Base-by-base conservation (phyloP, 2,113 vertebrate species). In the Halichoeres trimaculatus region DNA sequence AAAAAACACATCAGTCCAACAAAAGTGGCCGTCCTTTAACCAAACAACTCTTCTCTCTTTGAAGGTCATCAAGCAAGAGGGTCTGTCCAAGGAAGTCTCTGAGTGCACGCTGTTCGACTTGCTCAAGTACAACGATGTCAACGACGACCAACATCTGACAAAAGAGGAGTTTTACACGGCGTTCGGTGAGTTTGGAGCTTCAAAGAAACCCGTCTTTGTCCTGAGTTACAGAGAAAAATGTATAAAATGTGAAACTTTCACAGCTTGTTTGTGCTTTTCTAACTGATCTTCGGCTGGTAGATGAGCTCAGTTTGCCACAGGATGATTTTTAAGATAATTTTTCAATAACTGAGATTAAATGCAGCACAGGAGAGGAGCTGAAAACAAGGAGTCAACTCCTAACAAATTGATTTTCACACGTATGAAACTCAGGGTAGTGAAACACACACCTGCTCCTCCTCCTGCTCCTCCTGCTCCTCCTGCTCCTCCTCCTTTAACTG, bases 31-130 rank as follows among this genome's bases (percentile, higher is more conserved):
- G 4, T 19, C 52, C 20, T 68, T 34, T 76, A 57, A 84, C 50
- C 13, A 12, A 64, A 13, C 10, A 43, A 50, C 16, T 12, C 10
- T 71, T 3, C 35, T 10, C 58, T 80, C 92, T 2, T 92, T 84
- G 55, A 92, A 99, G 98, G 96, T 98, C 66, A 96, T 98, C 93
- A 98, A 97, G 89, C 94, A 94, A 71, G 95, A 98, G 76, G 95
- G 96, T 50, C 89, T 98, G 77, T 93, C 92, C 87, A 96, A 94
- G 86, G 93, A 95, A 62, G 65, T 79, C 2, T 94, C 95, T 35
- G 95, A 93, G 66, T 99, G 98, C 84, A 95, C 96, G 1, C 81
- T 98, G 79, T 98, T 98, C 14, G 95, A 98, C 93, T 93, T 99
- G 53, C 93, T 99, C 76, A 98, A 97, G 91, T 98, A 96, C 6